Percentiles rank a stretch among this genome's conserved stretches.
Conservation (phyloP, 2,888 invertebrate species). For the Parnassius mnemosyne region DNA sequence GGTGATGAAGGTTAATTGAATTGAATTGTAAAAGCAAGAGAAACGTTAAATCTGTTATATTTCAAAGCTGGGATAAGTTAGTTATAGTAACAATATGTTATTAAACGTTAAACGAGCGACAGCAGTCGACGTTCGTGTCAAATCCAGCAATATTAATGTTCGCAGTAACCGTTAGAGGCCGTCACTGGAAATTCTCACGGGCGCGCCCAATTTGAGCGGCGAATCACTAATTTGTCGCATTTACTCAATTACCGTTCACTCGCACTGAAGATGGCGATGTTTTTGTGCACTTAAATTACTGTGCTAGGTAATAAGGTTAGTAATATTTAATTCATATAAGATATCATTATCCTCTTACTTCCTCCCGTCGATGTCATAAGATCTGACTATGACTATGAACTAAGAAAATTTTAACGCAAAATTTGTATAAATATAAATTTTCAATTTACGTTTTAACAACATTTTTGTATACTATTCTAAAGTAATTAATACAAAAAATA, state of each 20-base stretch:
- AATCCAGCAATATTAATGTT: slow-evolving; percentile 60
- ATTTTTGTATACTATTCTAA: too few relatives aligned
- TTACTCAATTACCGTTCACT: slow-evolving; percentile 33
- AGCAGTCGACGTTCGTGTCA: slow-evolving; percentile 63
- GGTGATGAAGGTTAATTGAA: too few relatives aligned
- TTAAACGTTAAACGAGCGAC: slow-evolving; percentile 49
- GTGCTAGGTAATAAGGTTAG: too few relatives aligned
- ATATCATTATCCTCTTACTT: too few relatives aligned
- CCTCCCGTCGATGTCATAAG: too few relatives aligned
- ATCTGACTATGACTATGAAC: too few relatives aligned
- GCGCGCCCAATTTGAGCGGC: slow-evolving; percentile 48
- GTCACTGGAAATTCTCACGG: slow-evolving; percentile 61
- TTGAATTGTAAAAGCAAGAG: too few relatives aligned
- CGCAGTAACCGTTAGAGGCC: slow-evolving; percentile 60
- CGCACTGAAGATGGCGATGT: background rate
- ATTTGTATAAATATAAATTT: too few relatives aligned
- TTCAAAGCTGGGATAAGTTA: slow-evolving; percentile 22
- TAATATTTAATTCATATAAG: too few relatives aligned
- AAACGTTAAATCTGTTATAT: background rate
- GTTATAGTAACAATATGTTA: slow-evolving; percentile 54
- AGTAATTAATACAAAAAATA: too few relatives aligned
- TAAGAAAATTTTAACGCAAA: too few relatives aligned
- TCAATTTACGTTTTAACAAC: too few relatives aligned
- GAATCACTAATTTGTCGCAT: slow-evolving; percentile 70
- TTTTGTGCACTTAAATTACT: background rate